Conservation (phyloP, 1,140 invertebrate genomes). For the Augochlora pura region DNA sequence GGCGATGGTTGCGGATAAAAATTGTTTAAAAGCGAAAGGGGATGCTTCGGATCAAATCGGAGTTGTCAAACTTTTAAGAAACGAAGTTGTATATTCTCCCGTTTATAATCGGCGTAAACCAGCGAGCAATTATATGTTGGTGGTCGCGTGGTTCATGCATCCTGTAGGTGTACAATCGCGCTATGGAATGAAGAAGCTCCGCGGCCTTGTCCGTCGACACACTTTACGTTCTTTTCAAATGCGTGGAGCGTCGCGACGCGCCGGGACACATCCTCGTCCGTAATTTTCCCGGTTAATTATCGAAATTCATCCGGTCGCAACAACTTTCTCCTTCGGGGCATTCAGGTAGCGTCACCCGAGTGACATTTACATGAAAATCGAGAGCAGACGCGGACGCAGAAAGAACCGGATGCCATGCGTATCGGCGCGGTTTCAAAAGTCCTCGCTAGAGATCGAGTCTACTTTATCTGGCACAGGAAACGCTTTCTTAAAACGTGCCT, state of each 20-base stretch:
- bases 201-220: conserved; percentile 52
- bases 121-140: conserved; percentile 40
- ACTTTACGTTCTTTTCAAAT: conserved; percentile 28
- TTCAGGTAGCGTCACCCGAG: neutral
- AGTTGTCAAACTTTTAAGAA: no score
- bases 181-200: conserved; percentile 55
- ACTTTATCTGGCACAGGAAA: neutral
- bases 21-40: no score
- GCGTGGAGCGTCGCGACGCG: neutral
- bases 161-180: conserved; percentile 44
- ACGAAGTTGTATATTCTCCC: no score
- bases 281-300: conserved; percentile 4
- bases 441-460: neutral
- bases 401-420: conserved; percentile 18
- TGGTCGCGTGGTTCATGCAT: conserved; percentile 26
- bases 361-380: conserved; percentile 38
- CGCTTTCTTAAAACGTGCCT: neutral
- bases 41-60: no score
- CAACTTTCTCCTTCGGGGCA: conserved; percentile 9
- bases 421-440: conserved; percentile 12
- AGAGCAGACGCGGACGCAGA: neutral
- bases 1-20: no score
- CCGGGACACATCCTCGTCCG: neutral
- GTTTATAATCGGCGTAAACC: neutral
- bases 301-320: neutral